Percentiles rank a stretch among this genome's conserved stretches.
Evolutionary conservation across 1,140 invertebrate species (phyloP).

Genomic region (Cydia splendana): DNA sequence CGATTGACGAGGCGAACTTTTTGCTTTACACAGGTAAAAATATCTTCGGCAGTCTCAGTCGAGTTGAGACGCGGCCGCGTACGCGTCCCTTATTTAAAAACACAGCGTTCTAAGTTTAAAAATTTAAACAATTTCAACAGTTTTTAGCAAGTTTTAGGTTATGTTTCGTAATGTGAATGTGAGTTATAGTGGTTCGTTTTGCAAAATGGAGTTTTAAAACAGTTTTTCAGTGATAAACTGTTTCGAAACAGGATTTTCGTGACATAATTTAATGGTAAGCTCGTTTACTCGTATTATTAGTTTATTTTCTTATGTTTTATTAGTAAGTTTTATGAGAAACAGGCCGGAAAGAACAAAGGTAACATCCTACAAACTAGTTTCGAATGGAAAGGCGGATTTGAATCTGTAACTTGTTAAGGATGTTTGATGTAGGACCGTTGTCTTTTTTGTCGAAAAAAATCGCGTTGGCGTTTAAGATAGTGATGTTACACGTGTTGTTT

Average conservation of each 20-base stretch:
- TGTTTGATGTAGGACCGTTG: slow-evolving; percentile 36
- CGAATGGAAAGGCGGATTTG: slow-evolving; percentile 23
- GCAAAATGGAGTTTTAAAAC: slow-evolving; percentile 44
- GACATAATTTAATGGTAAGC: slow-evolving; percentile 50
- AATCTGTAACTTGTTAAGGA: slow-evolving; percentile 31
- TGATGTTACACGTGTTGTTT: slow-evolving; percentile 17
- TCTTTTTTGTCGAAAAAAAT: slow-evolving; percentile 43
- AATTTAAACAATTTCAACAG: neutral
- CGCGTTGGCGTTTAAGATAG: slow-evolving; percentile 37
- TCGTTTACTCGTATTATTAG: neutral
- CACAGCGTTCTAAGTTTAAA: slow-evolving; percentile 18
- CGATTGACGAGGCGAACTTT: slow-evolving; percentile 53
- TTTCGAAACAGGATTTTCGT: slow-evolving; percentile 54
- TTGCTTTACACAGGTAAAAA: slow-evolving; percentile 74
- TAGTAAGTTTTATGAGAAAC: neutral
- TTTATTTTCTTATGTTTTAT: slow-evolving; percentile 9
- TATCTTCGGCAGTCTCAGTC: slow-evolving; percentile 67
- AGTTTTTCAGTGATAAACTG: slow-evolving; percentile 57
- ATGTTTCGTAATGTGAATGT: slow-evolving; percentile 35
- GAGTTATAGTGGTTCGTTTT: slow-evolving; percentile 46
- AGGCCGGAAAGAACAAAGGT: slow-evolving; percentile 16
- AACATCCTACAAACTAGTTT: slow-evolving; percentile 21
- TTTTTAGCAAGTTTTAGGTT: slow-evolving; percentile 29
- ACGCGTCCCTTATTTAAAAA: slow-evolving; percentile 40
- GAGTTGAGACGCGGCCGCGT: slow-evolving; percentile 58